Percentiles rank a stretch among this genome's conserved stretches.
Evolutionary conservation across 30 jellyfish, hydroid and myxozoan genomes (phyloP).

Genomic region (Clytia hemisphaerica): DNA sequence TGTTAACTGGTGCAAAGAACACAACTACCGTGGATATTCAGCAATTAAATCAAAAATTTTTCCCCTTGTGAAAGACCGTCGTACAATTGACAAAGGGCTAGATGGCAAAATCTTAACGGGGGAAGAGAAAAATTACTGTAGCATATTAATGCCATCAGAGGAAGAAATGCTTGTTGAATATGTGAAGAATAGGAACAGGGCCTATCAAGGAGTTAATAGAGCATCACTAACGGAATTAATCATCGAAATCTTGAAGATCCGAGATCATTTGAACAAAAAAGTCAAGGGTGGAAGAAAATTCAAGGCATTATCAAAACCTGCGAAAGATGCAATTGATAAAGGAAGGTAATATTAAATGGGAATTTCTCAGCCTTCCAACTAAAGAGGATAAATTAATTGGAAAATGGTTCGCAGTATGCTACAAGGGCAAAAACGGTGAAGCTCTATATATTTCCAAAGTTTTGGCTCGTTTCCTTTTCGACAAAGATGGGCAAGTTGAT

Average conservation of each 20-base stretch:
- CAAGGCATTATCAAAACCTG: neutral
- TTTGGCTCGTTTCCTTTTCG: too few relatives aligned
- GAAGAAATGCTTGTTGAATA: conserved; percentile 10
- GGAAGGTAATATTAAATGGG: conserved; percentile 10
- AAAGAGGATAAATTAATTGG: neutral
- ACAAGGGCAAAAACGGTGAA: conserved; percentile 7
- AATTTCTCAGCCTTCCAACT: neutral
- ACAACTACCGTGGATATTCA: too few relatives aligned
- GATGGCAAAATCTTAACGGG: too few relatives aligned
- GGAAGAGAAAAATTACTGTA: conserved; percentile 4
- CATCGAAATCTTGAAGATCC: neutral
- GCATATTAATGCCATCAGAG: neutral
- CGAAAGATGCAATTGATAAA: neutral
- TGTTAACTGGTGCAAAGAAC: too few relatives aligned
- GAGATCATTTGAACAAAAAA: neutral
- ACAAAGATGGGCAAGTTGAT: conserved; percentile 2
- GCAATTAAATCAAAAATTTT: too few relatives aligned
- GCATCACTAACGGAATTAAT: neutral
- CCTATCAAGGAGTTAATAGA: conserved; percentile 2
- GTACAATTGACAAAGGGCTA: too few relatives aligned
- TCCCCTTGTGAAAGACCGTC: too few relatives aligned
- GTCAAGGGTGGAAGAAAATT: neutral
- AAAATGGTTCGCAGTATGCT: neutral
- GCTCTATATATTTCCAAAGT: too few relatives aligned
- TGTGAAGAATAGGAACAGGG: conserved; percentile 10